These are phyloP conservation scores for Trachelipus rathkii DNA, from an alignment of 1,140 invertebrate species.

Conservation along the genomic window DNA sequence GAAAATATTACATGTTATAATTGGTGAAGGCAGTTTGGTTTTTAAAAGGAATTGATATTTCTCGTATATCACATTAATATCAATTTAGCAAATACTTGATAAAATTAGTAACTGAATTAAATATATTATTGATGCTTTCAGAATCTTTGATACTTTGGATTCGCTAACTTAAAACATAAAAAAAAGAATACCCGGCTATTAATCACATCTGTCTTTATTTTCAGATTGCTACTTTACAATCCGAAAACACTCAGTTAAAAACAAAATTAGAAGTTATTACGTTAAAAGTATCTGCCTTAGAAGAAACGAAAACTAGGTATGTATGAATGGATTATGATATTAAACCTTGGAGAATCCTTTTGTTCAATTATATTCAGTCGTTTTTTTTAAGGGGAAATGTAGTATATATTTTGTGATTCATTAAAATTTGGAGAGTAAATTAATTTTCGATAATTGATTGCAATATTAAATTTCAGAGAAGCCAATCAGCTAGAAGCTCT, in stretches of 20 bases:
- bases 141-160: neutral
- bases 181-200: neutral
- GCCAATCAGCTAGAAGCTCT: conserved; percentile 52
- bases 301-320: neutral
- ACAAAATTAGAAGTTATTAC: neutral
- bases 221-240: neutral
- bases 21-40: no score
- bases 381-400: no score
- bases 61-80: no score
- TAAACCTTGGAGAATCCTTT: no score
- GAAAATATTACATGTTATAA: no score
- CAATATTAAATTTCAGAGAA: conserved; percentile 24
- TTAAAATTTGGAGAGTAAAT: neutral
- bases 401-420: no score
- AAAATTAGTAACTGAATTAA: neutral
- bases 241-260: neutral
- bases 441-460: neutral
- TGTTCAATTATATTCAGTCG: no score
- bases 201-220: neutral
- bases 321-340: no score
- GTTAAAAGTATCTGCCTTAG: neutral
- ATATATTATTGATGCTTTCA: neutral
- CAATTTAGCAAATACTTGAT: no score
- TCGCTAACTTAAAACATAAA: neutral
- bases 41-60: no score